These are phyloP conservation scores for Dysmachus trigonus DNA, from an alignment of 2,888 invertebrate species.

Conservation along the genomic window DNA sequence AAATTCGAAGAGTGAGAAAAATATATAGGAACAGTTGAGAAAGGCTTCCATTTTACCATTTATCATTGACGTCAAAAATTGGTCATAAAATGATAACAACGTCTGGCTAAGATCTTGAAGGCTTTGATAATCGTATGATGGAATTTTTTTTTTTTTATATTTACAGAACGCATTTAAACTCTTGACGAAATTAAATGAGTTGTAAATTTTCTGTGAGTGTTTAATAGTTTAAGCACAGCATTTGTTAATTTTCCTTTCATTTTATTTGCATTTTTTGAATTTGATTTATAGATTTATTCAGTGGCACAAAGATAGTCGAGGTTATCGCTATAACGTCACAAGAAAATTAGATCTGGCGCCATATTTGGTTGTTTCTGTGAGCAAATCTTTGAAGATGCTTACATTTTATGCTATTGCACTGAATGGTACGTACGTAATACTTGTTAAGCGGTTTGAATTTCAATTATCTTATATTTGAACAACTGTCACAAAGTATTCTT, in stretches of 20 bases:
- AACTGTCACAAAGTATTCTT: neutral
- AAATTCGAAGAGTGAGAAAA: neutral
- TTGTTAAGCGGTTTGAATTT: neutral
- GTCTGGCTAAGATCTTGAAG: conserved; percentile 1
- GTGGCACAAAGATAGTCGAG: neutral
- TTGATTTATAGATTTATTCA: neutral
- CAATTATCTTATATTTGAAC: neutral
- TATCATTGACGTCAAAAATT: conserved; percentile 1
- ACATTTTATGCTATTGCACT: neutral
- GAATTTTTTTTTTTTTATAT: neutral
- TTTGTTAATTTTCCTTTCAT: neutral
- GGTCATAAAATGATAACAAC: conserved; percentile 10
- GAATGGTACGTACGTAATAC: neutral
- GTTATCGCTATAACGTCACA: neutral
- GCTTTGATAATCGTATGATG: neutral
- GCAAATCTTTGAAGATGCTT: neutral
- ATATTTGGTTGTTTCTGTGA: neutral
- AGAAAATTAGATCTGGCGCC: neutral
- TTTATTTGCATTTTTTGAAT: neutral
- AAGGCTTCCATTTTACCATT: neutral
- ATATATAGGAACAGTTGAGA: neutral
- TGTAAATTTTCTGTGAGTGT: neutral
- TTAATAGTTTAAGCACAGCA: neutral
- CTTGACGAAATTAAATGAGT: neutral
- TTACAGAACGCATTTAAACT: neutral